These are phyloP conservation scores for Talpa occidentalis DNA, from an alignment of 2,113 vertebrate species.

Conservation along the genomic window DNA sequence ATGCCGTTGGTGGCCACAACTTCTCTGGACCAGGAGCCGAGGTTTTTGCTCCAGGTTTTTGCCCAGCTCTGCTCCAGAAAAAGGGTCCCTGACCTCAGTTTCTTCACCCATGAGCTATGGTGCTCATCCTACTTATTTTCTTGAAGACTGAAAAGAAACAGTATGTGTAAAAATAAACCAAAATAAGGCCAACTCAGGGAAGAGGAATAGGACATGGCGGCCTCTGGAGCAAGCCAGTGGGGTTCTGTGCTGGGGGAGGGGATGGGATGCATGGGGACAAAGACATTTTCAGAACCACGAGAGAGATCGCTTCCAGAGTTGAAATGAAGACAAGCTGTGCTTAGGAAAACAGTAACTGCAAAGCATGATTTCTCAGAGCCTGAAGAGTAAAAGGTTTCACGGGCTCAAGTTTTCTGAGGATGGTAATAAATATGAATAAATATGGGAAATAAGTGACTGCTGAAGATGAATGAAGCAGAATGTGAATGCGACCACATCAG, in stretches of 20 bases:
- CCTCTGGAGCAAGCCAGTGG: not conserved
- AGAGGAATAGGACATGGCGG: not conserved
- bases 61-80: not conserved
- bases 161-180: slow-evolving; percentile 42
- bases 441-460: not conserved
- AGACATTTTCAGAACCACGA: not conserved
- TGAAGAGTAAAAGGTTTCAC: not conserved
- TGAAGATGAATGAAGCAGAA: slow-evolving; percentile 13
- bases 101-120: slow-evolving; percentile 17
- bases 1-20: not conserved
- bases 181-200: not conserved
- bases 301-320: slow-evolving; percentile 19
- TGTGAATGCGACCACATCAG: not conserved
- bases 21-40: not conserved
- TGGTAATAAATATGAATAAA: slow-evolving; percentile 55
- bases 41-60: not conserved
- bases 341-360: slow-evolving; percentile 4
- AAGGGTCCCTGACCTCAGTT: not conserved
- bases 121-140: not conserved
- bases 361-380: slow-evolving; percentile 41
- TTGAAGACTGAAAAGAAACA: not conserved
- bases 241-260: not conserved
- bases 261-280: not conserved
- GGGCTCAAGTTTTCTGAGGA: slow-evolving; percentile 13
- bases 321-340: slow-evolving; percentile 13